phyloP scores from a whole-genome alignment of 2,888 invertebrate genomes.

The Phorcus lineatus region DNA sequence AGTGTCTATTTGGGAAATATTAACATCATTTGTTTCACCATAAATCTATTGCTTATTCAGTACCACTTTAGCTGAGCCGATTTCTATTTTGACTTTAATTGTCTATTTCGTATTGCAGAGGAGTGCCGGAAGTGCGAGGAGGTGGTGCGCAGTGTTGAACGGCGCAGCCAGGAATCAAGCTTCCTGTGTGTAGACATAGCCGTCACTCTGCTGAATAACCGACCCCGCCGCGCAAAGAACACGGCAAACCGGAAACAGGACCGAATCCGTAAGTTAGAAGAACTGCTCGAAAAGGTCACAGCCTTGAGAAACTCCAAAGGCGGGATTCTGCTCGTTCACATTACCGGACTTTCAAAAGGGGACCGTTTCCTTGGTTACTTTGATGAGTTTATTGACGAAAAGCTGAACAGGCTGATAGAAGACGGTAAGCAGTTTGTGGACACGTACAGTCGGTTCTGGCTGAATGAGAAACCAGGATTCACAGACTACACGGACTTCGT shows the following conservation, averaged over 20 bases:
- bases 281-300: background rate
- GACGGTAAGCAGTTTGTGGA: slow-evolving; percentile 1
- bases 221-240: background rate
- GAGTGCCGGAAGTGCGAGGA: background rate
- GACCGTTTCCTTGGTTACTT: background rate
- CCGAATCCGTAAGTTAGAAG: background rate
- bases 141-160: background rate
- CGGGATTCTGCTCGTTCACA: background rate
- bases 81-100: no score
- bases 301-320: background rate
- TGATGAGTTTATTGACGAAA: background rate
- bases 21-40: no score
- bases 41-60: no score
- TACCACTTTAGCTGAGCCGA: no score
- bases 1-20: no score
- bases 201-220: background rate
- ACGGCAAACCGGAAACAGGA: background rate
- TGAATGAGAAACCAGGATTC: background rate
- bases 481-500: background rate
- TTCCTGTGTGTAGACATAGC: slow-evolving; percentile 2
- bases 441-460: background rate
- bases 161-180: background rate
- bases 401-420: background rate
- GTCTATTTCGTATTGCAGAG: background rate
- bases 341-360: background rate